Percentiles rank a stretch among this genome's conserved stretches.
These are phyloP conservation scores for Apolygus lucorum DNA, from an alignment of 1,140 invertebrate genomes.

Conservation along the genomic window DNA sequence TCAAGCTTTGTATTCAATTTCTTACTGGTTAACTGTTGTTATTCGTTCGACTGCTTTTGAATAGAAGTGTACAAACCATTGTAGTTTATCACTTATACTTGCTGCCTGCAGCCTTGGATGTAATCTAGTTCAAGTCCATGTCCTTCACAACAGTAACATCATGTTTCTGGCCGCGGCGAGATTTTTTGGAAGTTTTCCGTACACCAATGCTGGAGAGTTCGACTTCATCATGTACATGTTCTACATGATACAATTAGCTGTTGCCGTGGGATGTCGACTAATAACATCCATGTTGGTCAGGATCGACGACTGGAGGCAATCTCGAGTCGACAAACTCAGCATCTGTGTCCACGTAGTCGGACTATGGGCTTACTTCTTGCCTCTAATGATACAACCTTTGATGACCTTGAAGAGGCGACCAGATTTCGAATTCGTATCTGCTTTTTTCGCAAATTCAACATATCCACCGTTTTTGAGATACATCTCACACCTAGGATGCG, in stretches of 20 bases:
- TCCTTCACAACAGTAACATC: no score
- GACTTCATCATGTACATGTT: not conserved
- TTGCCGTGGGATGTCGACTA: not conserved
- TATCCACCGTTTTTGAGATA: not conserved
- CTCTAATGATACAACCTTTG: not conserved
- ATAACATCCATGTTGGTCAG: not conserved
- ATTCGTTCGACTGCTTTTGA: no score
- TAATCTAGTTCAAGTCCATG: no score
- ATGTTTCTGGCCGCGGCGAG: not conserved
- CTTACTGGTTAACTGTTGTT: no score
- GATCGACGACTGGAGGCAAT: not conserved
- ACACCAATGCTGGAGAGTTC: not conserved
- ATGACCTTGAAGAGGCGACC: not conserved
- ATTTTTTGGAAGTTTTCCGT: not conserved
- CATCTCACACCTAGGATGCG: not conserved
- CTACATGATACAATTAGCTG: not conserved
- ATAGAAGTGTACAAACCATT: no score
- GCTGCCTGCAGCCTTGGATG: no score
- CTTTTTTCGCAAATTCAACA: not conserved
- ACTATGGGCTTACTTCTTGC: not conserved
- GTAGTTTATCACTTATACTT: no score
- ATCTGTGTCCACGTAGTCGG: not conserved
- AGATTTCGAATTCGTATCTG: not conserved
- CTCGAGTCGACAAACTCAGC: not conserved
- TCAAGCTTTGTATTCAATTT: no score